phyloP scores from a whole-genome alignment of 2,113 vertebrate genomes.

The Ptilorrhoa leucosticta region DNA sequence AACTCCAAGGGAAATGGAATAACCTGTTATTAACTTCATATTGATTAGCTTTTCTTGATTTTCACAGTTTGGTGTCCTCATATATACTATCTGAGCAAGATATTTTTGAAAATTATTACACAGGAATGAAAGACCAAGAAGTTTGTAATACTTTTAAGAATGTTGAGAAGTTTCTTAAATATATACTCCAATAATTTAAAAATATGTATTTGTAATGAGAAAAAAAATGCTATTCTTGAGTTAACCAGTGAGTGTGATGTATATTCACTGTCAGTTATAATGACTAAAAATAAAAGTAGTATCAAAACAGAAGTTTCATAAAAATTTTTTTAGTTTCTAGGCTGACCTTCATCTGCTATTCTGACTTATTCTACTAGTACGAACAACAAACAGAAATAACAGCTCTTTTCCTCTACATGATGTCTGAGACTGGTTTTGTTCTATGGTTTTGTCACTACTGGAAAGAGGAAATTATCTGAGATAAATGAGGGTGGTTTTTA shows the following conservation, averaged over 20 bases:
- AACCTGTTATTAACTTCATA: background rate
- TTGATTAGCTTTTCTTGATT: background rate
- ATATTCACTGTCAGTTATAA: background rate
- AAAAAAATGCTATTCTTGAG: background rate
- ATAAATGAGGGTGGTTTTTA: background rate
- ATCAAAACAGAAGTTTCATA: background rate
- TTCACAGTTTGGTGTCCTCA: background rate
- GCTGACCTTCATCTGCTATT: background rate
- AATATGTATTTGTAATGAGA: background rate
- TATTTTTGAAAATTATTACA: background rate
- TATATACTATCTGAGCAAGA: background rate
- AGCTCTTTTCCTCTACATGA: background rate
- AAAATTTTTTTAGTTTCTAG: background rate
- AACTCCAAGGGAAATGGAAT: background rate
- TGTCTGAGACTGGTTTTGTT: background rate
- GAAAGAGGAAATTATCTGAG: background rate
- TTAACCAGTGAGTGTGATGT: background rate
- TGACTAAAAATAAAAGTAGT: background rate
- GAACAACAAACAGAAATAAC: background rate
- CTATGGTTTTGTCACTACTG: background rate
- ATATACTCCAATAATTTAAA: background rate
- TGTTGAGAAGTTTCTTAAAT: background rate
- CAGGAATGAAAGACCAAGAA: background rate
- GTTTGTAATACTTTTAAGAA: background rate
- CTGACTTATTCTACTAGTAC: background rate